A percentile compares a stretch with the other conserved stretches of the same genome.
These are phyloP conservation scores for Amphimedon queenslandica DNA, from an alignment of 37 sponge, comb jelly and placozoan species.

Conservation along the genomic window DNA sequence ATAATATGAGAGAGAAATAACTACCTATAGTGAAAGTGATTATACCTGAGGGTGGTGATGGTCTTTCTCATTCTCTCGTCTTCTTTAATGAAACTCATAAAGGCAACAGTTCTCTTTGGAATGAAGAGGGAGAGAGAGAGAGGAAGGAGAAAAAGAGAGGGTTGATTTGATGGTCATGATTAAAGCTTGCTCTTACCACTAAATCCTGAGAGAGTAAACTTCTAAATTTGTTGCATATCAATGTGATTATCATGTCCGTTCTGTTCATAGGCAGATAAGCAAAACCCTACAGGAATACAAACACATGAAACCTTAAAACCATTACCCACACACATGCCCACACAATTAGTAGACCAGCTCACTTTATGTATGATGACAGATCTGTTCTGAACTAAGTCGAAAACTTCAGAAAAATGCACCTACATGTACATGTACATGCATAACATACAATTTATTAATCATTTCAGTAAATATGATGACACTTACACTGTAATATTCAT, in stretches of 20 bases:
- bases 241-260: slow-evolving; percentile 26
- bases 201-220: slow-evolving; percentile 61
- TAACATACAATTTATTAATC: no score
- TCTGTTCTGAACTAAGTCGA: slow-evolving; percentile 67
- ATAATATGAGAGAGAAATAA: no score
- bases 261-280: slow-evolving; percentile 70
- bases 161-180: background rate
- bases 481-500: no score
- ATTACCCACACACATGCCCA: background rate
- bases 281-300: no score
- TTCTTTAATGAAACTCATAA: slow-evolving; percentile 71
- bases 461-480: no score
- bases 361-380: slow-evolving; percentile 60
- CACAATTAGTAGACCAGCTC: background rate
- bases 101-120: slow-evolving; percentile 18
- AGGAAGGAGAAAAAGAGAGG: background rate
- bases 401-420: slow-evolving; percentile 73
- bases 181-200: slow-evolving; percentile 46
- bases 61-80: no score
- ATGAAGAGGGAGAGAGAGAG: no score
- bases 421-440: no score
- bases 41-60: no score
- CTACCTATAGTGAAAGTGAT: no score
- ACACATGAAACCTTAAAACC: no score
- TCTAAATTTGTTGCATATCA: slow-evolving; percentile 73